Evolutionary conservation across 1,140 invertebrate species (phyloP).

Genomic region (Pachypsylla venusta): DNA sequence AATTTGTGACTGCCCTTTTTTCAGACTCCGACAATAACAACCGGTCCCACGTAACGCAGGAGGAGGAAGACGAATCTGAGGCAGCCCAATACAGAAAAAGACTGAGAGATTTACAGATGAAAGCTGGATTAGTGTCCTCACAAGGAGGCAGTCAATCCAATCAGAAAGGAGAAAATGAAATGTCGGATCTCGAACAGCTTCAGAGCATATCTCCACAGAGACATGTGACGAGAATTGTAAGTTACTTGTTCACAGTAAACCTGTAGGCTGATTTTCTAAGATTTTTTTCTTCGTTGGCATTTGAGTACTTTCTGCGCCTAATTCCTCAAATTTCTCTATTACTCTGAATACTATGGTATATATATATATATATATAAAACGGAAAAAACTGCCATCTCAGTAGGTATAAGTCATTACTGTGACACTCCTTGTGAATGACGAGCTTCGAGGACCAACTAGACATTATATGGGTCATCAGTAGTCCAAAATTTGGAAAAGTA

Average conservation of each 20-base stretch:
- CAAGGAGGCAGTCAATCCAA: neutral
- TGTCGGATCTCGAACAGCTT: conserved; percentile 2
- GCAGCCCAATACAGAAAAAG: neutral
- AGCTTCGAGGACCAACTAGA: too few relatives aligned
- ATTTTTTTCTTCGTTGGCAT: neutral
- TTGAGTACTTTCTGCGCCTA: neutral
- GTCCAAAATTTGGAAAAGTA: too few relatives aligned
- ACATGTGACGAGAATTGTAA: neutral
- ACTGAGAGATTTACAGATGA: neutral
- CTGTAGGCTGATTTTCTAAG: neutral
- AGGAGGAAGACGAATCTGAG: neutral
- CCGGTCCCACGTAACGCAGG: too few relatives aligned
- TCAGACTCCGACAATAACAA: conserved; percentile 4
- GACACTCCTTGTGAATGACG: too few relatives aligned
- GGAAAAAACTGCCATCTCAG: neutral
- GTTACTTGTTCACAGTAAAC: neutral
- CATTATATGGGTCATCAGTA: too few relatives aligned
- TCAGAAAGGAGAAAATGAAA: neutral
- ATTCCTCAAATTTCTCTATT: too few relatives aligned
- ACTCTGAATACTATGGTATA: too few relatives aligned
- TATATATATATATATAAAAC: too few relatives aligned
- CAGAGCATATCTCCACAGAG: neutral
- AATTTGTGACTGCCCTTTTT: neutral
- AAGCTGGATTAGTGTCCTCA: neutral
- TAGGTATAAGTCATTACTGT: neutral